Conservation (phyloP, 2,888 invertebrate genomes). For the Rambutsinella grinnellia region DNA sequence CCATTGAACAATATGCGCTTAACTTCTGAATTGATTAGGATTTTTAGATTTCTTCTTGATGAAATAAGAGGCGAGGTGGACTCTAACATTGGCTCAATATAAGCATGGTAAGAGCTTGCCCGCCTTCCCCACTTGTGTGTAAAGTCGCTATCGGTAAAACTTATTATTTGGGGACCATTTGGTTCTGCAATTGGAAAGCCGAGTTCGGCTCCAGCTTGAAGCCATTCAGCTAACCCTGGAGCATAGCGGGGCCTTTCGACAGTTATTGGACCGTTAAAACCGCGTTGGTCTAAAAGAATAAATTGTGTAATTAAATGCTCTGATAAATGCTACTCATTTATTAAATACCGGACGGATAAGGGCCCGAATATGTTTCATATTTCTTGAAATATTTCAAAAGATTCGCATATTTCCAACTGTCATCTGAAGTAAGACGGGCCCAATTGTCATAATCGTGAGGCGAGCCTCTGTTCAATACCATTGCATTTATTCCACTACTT, state of each 20-base stretch:
- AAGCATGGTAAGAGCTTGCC: constrained; percentile 38
- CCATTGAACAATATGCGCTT: constrained; percentile 1
- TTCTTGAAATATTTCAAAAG: constrained; percentile 27
- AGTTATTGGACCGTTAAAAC: constrained; percentile 32
- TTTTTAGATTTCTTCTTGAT: constrained; percentile 1
- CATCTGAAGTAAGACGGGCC: constrained; percentile 9
- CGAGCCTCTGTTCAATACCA: constrained; percentile 31
- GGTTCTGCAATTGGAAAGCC: constrained; percentile 37
- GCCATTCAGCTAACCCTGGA: constrained; percentile 26
- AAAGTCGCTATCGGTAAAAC: constrained; percentile 39
- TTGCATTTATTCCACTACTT: constrained; percentile 3
- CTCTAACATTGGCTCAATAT: constrained; percentile 12
- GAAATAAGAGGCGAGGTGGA: neutral
- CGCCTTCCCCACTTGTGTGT: constrained; percentile 28
- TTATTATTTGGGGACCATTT: constrained; percentile 43
- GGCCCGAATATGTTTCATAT: constrained; percentile 14
- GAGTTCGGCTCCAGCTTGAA: constrained; percentile 35
- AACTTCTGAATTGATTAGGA: constrained; percentile 14
- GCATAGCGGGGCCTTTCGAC: constrained; percentile 16
- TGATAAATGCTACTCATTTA: neutral
- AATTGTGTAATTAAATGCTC: neutral
- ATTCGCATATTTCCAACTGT: constrained; percentile 20
- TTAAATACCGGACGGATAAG: constrained; percentile 10
- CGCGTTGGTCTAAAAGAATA: constrained; percentile 19
- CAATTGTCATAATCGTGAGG: constrained; percentile 26